Evolutionary conservation across 2,888 invertebrate species (phyloP).

Genomic region (Ochropacha duplaris): DNA sequence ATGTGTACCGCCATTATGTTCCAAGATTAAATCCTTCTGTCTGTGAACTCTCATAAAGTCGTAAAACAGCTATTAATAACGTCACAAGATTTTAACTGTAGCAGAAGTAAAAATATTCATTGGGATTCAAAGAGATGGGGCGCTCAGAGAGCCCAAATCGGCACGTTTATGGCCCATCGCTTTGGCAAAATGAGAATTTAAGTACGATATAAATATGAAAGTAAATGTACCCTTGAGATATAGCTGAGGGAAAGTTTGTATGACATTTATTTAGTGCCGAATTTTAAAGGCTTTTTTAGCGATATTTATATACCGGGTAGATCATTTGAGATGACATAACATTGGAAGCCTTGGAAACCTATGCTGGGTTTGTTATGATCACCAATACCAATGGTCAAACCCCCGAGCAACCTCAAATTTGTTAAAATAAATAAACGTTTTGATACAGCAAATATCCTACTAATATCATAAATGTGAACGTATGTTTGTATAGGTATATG

Average conservation of each 20-base stretch:
- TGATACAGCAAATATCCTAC: no score
- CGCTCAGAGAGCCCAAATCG: constrained; percentile 25
- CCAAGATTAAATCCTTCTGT: background rate
- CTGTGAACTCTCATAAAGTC: background rate
- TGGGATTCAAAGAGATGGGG: constrained; percentile 8
- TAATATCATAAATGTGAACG: no score
- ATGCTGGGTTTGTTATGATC: no score
- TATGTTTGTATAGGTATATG: no score
- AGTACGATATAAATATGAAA: constrained; percentile 43
- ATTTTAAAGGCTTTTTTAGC: background rate
- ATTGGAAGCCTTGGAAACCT: no score
- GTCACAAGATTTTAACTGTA: background rate
- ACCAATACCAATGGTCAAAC: no score
- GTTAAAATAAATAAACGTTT: no score
- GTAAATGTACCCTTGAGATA: constrained; percentile 20
- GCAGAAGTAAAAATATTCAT: constrained; percentile 28
- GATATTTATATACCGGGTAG: no score
- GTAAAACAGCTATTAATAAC: background rate
- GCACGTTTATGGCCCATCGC: constrained; percentile 35
- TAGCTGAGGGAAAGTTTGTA: constrained; percentile 4
- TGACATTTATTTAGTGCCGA: background rate
- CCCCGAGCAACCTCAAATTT: no score
- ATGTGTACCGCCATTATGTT: background rate
- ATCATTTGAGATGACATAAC: no score
- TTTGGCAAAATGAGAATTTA: constrained; percentile 51